These are phyloP conservation scores for Phataginus tetradactyla DNA, from an alignment of 2,797 vertebrate genomes.

Conservation along the genomic window DNA sequence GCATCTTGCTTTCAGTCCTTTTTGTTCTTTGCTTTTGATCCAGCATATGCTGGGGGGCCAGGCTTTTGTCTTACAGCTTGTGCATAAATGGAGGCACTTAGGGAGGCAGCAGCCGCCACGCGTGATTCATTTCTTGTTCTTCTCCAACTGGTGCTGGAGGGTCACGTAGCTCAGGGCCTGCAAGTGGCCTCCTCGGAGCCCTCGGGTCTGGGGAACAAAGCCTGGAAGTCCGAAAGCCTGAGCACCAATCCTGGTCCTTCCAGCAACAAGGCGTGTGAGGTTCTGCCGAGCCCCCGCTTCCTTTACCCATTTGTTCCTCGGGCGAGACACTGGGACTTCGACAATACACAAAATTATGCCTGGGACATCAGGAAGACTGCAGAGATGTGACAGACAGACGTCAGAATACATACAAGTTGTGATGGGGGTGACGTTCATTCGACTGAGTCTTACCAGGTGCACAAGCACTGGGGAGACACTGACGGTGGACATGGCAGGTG, in stretches of 20 bases:
- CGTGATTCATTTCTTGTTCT: not conserved
- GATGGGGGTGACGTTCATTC: not conserved
- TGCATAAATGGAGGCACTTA: constrained; percentile 26
- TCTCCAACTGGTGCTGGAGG: not conserved
- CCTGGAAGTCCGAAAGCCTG: not conserved
- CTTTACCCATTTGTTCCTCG: not conserved
- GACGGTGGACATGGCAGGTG: rapidly evolving
- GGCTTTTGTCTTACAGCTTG: constrained; percentile 62
- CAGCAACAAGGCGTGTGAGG: not conserved
- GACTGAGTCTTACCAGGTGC: not conserved
- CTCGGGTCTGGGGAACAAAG: not conserved
- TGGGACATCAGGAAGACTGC: not conserved
- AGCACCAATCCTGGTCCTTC: not conserved
- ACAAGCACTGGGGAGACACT: not conserved
- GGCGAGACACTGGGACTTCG: not conserved
- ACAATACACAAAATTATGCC: not conserved
- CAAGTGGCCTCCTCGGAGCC: not conserved
- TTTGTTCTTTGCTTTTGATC: constrained; percentile 73
- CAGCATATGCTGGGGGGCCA: not conserved
- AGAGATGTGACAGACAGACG: not conserved
- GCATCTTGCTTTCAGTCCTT: constrained; percentile 55
- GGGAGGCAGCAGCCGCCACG: not conserved
- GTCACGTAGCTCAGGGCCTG: not conserved
- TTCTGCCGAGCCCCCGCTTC: not conserved
- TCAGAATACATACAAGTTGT: too few species aligned